A percentile compares a stretch with the other conserved stretches of the same genome.
Evolutionary conservation across 2,113 vertebrate genomes (phyloP).

Genomic region (Anser brachyrhynchus): DNA sequence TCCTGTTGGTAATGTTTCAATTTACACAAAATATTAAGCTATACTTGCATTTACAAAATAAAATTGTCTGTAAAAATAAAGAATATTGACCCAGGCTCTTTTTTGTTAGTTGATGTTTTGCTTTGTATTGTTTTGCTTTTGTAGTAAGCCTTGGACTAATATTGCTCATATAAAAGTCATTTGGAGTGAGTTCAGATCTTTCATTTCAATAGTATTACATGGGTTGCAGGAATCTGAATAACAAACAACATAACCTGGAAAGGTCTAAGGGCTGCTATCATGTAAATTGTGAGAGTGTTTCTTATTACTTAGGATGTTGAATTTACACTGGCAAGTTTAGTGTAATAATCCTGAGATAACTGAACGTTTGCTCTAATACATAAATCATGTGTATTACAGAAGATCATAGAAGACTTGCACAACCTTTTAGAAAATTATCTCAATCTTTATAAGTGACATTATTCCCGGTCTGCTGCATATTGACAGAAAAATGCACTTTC

Average conservation of each 20-base stretch:
- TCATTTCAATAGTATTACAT: not conserved
- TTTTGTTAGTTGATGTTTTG: not conserved
- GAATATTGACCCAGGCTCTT: not conserved
- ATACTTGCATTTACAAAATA: not conserved
- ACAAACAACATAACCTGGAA: not conserved
- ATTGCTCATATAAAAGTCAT: not conserved
- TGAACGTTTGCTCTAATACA: not conserved
- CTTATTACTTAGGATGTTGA: not conserved
- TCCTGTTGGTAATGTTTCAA: not conserved
- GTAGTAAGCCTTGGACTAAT: not conserved
- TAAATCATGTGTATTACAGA: not conserved
- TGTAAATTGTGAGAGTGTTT: not conserved
- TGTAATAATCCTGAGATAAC: not conserved
- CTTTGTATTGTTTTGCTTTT: rapidly evolving
- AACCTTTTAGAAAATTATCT: not conserved
- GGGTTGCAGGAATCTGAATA: not conserved
- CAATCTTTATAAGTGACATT: not conserved
- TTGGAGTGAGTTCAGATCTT: not conserved
- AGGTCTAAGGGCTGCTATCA: not conserved
- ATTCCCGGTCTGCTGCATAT: not conserved
- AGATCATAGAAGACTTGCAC: not conserved
- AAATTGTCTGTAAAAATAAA: not conserved
- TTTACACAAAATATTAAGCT: not conserved
- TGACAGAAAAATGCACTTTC: not conserved
- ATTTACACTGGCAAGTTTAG: not conserved